Base-by-base conservation (phyloP, 1,140 invertebrate species). In the Phenacoccus solenopsis region DNA sequence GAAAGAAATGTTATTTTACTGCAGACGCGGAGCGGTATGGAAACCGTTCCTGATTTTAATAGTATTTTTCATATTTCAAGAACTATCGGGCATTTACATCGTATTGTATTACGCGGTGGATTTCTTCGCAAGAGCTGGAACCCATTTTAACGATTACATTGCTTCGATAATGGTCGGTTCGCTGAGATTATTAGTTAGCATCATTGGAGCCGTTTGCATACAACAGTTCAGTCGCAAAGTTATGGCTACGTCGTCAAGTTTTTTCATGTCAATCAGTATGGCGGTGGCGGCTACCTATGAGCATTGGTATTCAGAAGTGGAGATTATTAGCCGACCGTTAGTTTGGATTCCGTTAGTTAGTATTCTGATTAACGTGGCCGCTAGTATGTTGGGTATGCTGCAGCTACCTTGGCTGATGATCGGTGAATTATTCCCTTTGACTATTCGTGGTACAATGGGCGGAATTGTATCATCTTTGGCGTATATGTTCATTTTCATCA, bases 321-420 rank as follows among this genome's bases (percentile, higher is more conserved):
- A 70, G 1, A 77, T 82, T 27, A 77, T 77, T 67, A 70, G 79
- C 0, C 78, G 80, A 59, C 81, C 82, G 25, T 78, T 81, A n/a
- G 79, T 82, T 0, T 76, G 82, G 72, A 74, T 88, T 0, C 86
- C 87, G 70, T 73, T 88, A 5, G 76, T 84, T 0, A 87, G 86
- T 73, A 80, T 90, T 0, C 78, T 88, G 22, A 78, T 83, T 1
- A 87, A 89, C 74, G 87, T 90, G 0, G 84, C 83, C 1, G 85
- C 86, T 71, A 87, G 85, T 28, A 90, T 89, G 87, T 81, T 88
- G 2, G 88, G 88, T 0, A 88, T 86, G 74, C 76, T 89, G 0
- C 88, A 87, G 24, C 78, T 90, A 5, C 88, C 88, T 0, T 89
- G 87, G 87, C 84, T 89, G 1, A 86, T 90, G 84, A 87, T 84